Evolutionary conservation across 2,113 vertebrate species (phyloP), one percentile per base, ranked within the genome.

Genomic region (Tauraco erythrolophus): DNA sequence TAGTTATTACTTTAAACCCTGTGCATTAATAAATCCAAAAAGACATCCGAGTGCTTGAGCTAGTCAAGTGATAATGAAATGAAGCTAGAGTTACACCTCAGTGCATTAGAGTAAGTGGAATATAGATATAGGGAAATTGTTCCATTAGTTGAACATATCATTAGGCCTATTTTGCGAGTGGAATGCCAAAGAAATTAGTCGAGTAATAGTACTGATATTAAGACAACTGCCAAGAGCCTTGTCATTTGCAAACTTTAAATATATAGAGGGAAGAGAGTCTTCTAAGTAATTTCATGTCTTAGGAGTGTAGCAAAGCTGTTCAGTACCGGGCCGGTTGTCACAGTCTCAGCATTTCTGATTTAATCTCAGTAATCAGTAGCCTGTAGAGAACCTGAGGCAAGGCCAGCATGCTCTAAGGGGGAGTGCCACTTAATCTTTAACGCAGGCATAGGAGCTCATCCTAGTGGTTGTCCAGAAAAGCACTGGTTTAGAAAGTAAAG

Each of bases 31-130:
- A 97, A 95, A 92, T 89, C 71, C 74, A 88, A 70, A 90, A 96
- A 87, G 91, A 62, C 71, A 90, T 97, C 81, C 91, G 81, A 93
- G 53, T 96, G 85, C 75, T 95, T 80, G 35, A 97, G 84, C 30
- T 72, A 96, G 93, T 94, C 74, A 96, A 97, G 87, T 93, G 90
- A 96, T 97, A 98, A 97, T 97, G 95, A 98, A 97, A 94, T 94
- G 58, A 92, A 94, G 54, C 71, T 94, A 56, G 86, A 96, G 88
- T 94, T 97, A 92, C 84, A 97, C 83, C 88, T 95, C 88, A 94
- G 71, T 97, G 72, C 92, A 97, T 97, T 97, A 95, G 71, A 96
- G 81, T 93, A 95, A 96, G 91, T 96, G 84, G 72, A 95, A 94
- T 92, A 91, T 69, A 87, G 77, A 94, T 91, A 88, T 41, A 70